phyloP scores from a whole-genome alignment of 1,140 invertebrate genomes.

The Lethocerus indicus region DNA sequence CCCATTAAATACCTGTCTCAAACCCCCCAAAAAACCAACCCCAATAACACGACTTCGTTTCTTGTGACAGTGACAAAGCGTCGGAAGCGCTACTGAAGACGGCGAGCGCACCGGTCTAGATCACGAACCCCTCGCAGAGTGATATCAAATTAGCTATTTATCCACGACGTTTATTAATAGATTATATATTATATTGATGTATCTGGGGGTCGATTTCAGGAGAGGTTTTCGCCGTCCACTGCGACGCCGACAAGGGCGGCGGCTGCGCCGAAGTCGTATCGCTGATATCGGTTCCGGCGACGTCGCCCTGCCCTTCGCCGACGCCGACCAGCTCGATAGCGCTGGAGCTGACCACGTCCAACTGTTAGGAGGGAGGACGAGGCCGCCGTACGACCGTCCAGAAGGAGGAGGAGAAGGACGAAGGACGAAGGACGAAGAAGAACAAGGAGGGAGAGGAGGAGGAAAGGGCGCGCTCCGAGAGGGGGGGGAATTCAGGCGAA shows the following conservation, averaged over 20 bases:
- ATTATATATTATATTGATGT: neutral
- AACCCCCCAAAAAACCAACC: no score
- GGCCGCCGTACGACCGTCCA: no score
- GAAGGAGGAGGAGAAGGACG: no score
- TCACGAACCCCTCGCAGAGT: neutral
- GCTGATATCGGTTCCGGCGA: conserved; percentile 25
- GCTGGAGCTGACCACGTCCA: conserved; percentile 1
- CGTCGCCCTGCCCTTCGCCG: conserved; percentile 17
- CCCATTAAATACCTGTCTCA: no score
- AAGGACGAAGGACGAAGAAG: no score
- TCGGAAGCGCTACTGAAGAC: neutral
- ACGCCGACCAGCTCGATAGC: conserved; percentile 6
- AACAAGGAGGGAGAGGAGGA: no score
- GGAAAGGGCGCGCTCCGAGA: no score
- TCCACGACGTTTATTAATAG: neutral
- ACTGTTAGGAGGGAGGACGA: conserved; percentile 6
- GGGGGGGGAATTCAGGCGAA: no score
- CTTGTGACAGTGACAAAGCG: neutral
- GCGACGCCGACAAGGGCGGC: conserved; percentile 19
- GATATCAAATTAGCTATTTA: neutral
- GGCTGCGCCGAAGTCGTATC: conserved; percentile 27
- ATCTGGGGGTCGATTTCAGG: conserved; percentile 18
- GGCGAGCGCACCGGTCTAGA: neutral
- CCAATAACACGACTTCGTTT: neutral
- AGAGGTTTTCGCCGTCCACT: conserved; percentile 27